Conservation (phyloP, 2,888 invertebrate genomes). For the Cosmia pyralina region DNA sequence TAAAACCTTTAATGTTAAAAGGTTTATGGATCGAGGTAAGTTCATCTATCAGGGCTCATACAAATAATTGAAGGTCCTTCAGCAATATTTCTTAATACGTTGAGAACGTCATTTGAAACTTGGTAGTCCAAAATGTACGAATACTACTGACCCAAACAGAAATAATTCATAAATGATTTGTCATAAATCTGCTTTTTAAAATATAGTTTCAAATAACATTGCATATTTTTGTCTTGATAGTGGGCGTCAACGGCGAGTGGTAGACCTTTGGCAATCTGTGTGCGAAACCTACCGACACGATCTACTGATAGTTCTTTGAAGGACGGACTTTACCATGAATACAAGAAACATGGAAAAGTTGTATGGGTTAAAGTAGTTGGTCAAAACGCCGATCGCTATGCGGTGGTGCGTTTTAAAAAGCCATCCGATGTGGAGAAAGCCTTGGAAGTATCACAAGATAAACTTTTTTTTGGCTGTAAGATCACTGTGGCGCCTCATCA, state of each 20-base stretch:
- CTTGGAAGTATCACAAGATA: constrained; percentile 98
- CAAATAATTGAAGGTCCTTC: constrained; percentile 8
- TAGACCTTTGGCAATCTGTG: constrained; percentile 96
- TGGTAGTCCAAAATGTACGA: neutral
- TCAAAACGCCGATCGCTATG: constrained; percentile 97
- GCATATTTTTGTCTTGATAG: constrained; percentile 75
- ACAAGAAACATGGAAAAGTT: constrained; percentile 99
- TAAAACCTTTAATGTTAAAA: neutral
- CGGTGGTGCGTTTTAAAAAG: constrained; percentile 98
- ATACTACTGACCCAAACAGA: neutral
- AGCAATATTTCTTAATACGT: neutral
- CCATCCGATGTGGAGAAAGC: constrained; percentile 99
- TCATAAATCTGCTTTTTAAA: constrained; percentile 26
- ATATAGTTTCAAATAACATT: constrained; percentile 56
- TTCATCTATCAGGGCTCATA: neutral
- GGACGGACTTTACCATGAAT: constrained; percentile 99
- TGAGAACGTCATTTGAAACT: constrained; percentile 1
- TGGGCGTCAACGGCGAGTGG: constrained; percentile 92
- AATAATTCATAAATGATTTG: constrained; percentile 24
- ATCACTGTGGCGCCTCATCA: constrained; percentile 98
- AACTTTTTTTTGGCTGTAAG: constrained; percentile 99
- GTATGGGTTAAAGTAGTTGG: constrained; percentile 98
- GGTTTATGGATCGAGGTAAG: neutral
- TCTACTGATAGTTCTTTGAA: constrained; percentile 98
- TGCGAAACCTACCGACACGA: constrained; percentile 96